These are phyloP conservation scores for Magallana ariakensis DNA, from an alignment of 1,140 invertebrate genomes.

Conservation along the genomic window DNA sequence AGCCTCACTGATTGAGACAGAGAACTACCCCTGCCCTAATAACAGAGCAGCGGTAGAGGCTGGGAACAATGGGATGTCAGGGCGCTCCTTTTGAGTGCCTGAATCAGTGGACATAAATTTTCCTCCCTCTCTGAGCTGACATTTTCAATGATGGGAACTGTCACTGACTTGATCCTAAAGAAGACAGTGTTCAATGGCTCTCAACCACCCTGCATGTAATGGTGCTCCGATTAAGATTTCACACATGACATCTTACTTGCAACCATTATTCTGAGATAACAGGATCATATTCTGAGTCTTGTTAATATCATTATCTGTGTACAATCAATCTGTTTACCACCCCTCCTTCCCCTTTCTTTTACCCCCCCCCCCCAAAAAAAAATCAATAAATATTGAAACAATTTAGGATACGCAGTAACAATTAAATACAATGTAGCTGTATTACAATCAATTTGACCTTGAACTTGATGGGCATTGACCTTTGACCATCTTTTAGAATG, in stretches of 20 bases:
- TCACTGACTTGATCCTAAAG: neutral
- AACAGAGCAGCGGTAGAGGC: neutral
- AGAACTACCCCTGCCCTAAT: neutral
- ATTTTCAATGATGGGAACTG: neutral
- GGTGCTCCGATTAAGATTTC: neutral
- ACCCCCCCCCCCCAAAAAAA: no score
- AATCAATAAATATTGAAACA: neutral
- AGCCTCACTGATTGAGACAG: neutral
- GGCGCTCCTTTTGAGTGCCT: conserved; percentile 6
- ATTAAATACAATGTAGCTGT: no score
- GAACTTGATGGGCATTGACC: no score
- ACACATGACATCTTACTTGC: neutral
- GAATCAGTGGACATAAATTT: conserved; percentile 7
- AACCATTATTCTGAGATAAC: neutral
- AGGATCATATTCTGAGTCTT: no score
- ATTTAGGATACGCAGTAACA: neutral
- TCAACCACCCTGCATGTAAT: neutral
- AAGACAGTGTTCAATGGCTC: neutral
- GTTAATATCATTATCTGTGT: no score
- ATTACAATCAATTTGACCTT: no score
- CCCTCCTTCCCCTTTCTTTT: neutral
- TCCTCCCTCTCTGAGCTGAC: neutral
- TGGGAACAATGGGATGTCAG: neutral
- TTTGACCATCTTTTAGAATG: no score
- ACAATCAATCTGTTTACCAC: no score